Evolutionary conservation across 2,888 invertebrate genomes (phyloP).

Genomic region (Dryococelus australis): DNA sequence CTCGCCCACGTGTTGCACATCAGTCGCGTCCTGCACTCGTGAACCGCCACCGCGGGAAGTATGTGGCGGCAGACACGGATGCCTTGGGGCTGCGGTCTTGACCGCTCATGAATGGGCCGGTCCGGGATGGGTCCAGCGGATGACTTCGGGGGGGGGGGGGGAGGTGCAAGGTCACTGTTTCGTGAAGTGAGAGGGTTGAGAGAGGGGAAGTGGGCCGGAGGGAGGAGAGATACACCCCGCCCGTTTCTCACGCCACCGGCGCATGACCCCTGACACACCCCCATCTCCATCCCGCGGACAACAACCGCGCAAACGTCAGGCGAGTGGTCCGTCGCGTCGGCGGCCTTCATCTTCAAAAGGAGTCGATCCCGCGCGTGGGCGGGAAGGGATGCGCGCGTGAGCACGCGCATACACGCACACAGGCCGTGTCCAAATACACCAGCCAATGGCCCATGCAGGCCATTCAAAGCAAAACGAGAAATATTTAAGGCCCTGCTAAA

Average conservation of each 20-base stretch:
- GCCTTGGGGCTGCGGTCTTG: not conserved
- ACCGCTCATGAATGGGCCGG: not conserved
- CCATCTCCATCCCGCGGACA: not conserved
- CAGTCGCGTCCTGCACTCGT: too few relatives aligned
- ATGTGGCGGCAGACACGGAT: too few relatives aligned
- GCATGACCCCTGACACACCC: conserved; percentile 9
- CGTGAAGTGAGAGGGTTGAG: not conserved
- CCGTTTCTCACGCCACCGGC: conserved; percentile 16
- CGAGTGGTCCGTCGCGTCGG: not conserved
- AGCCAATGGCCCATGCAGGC: too few relatives aligned
- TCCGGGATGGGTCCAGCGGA: not conserved
- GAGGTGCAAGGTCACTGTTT: not conserved
- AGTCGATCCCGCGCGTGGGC: too few relatives aligned
- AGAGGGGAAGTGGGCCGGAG: not conserved
- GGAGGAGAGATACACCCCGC: not conserved
- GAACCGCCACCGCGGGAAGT: too few relatives aligned
- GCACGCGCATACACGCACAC: too few relatives aligned
- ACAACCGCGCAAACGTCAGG: not conserved
- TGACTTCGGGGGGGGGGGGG: not conserved
- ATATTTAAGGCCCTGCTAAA: too few relatives aligned
- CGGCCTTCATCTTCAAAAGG: too few relatives aligned
- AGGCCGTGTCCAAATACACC: too few relatives aligned
- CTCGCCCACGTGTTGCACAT: too few relatives aligned
- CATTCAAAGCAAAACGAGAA: too few relatives aligned
- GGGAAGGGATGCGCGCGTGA: too few relatives aligned